Percentiles rank a stretch among this genome's conserved stretches.
These are phyloP conservation scores for Ganaspis brasiliensis DNA, from an alignment of 2,888 invertebrate genomes.

Conservation along the genomic window DNA sequence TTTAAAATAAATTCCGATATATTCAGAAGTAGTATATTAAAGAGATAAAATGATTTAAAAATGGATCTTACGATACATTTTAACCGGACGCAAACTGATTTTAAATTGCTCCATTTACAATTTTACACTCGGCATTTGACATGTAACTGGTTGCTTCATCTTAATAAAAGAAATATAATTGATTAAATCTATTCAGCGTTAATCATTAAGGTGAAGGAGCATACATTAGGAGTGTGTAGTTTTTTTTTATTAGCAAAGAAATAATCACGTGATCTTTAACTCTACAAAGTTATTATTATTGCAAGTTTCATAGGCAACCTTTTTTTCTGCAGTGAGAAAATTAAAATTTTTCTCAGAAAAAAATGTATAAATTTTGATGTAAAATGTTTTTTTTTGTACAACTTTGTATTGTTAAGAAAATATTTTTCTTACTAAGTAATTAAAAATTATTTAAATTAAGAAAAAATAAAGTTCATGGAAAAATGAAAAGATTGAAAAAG, in stretches of 20 bases:
- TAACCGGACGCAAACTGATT: neutral
- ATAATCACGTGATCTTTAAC: constrained; percentile 2
- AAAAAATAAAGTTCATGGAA: no score
- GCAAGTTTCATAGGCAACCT: neutral
- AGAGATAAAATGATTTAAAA: no score
- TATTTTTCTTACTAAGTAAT: no score
- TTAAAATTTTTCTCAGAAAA: neutral
- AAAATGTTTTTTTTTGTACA: no score
- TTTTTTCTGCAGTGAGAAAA: neutral
- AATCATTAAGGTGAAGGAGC: constrained; percentile 19
- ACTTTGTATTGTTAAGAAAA: no score
- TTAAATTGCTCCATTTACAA: constrained; percentile 7
- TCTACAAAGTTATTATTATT: constrained; percentile 26
- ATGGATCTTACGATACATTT: neutral
- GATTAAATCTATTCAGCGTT: constrained; percentile 19
- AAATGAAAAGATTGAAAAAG: no score
- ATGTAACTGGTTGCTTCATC: constrained; percentile 3
- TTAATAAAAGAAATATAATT: neutral
- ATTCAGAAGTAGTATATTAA: no score
- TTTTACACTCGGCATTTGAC: neutral
- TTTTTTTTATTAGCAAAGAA: neutral
- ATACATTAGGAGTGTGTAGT: no score
- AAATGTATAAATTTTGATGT: neutral
- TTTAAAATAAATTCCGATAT: no score
- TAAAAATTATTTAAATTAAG: no score